phyloP scores from a whole-genome alignment of 2,888 invertebrate genomes.

The Litoditis marina region DNA sequence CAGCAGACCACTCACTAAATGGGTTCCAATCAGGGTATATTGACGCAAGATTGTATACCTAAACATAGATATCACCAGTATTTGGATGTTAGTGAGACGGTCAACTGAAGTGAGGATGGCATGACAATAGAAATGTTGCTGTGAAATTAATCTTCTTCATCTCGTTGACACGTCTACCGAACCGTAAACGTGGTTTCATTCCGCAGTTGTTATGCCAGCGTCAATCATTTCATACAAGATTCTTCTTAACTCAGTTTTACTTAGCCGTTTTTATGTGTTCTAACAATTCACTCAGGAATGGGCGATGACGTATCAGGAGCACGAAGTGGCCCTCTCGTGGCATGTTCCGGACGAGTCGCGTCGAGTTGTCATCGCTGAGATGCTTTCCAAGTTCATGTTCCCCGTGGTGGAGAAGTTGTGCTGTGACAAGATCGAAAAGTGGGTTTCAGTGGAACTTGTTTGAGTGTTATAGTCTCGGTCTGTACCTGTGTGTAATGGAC shows the following conservation, averaged over 20 bases:
- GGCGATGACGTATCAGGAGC: constrained; percentile 21
- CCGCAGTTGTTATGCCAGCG: too few relatives aligned
- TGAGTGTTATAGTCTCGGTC: too few relatives aligned
- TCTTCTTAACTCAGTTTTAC: too few relatives aligned
- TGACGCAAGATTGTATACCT: not conserved
- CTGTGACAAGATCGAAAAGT: constrained; percentile 16
- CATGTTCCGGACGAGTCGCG: constrained; percentile 21
- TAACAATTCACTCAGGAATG: constrained; percentile 19
- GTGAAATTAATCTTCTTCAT: too few relatives aligned
- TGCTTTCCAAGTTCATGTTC: constrained; percentile 22
- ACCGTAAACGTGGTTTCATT: too few relatives aligned
- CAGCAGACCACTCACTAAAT: constrained; percentile 19
- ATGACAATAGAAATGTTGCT: too few relatives aligned
- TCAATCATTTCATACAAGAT: too few relatives aligned
- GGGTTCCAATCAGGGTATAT: constrained; percentile 27
- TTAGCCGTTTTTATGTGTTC: not conserved
- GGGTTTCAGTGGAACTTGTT: not conserved
- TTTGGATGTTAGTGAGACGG: too few relatives aligned
- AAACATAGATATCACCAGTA: too few relatives aligned
- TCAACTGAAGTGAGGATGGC: too few relatives aligned
- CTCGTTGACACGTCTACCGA: too few relatives aligned
- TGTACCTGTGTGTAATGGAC: too few relatives aligned
- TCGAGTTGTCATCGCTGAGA: constrained; percentile 15
- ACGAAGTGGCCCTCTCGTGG: constrained; percentile 21
- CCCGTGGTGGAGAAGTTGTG: constrained; percentile 20